phyloP scores from a whole-genome alignment of 2,888 invertebrate genomes.

The Tupiocoris notatus region DNA sequence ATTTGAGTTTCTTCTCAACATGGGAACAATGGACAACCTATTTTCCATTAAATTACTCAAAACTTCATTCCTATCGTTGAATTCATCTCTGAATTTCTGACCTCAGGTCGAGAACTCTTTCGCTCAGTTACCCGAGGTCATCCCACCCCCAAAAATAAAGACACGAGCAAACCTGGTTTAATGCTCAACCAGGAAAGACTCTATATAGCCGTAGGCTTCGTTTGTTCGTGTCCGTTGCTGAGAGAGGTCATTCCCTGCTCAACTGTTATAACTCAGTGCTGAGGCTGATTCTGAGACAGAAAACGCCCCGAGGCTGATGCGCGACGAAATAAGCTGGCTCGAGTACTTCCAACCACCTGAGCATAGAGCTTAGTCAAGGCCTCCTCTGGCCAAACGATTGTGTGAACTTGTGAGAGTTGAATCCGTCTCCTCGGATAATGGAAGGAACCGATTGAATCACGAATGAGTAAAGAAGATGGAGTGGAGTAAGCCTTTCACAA shows the following conservation, averaged over 20 bases:
- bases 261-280: constrained; percentile 14
- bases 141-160: constrained; percentile 13
- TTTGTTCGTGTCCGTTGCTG: constrained; percentile 20
- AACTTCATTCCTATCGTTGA: too few species aligned
- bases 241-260: not conserved
- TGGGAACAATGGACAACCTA: too few species aligned
- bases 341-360: not conserved
- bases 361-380: not conserved
- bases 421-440: constrained; percentile 7
- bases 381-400: not conserved
- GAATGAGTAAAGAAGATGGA: constrained; percentile 9
- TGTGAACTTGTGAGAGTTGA: constrained; percentile 18
- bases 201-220: constrained; percentile 20
- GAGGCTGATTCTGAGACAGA: not conserved
- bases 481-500: constrained; percentile 12
- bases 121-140: not conserved
- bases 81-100: too few species aligned
- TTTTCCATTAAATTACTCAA: too few species aligned
- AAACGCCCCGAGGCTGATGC: constrained; percentile 30
- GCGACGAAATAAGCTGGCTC: not conserved
- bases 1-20: too few species aligned
- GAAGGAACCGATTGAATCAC: constrained; percentile 21
- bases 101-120: too few species aligned
- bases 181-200: not conserved
- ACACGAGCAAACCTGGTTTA: not conserved